Evolutionary conservation across 2,113 vertebrate genomes (phyloP).

Genomic region (Dipodomys spectabilis): DNA sequence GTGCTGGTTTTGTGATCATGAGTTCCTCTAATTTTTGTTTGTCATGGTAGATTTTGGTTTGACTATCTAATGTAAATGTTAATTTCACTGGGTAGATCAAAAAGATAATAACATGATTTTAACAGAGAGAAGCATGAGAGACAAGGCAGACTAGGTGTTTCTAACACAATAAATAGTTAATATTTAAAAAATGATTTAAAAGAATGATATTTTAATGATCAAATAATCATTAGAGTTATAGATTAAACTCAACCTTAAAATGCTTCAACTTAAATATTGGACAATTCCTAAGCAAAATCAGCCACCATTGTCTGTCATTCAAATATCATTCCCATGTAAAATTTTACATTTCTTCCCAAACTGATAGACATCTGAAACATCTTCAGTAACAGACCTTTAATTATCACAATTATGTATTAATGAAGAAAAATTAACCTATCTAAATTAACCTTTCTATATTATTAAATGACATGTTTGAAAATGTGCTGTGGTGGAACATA

Average conservation of each 20-base stretch:
- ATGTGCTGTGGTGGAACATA: constrained; percentile 29
- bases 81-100: background rate
- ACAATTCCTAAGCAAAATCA: constrained; percentile 12
- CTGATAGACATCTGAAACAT: constrained; percentile 46
- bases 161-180: background rate
- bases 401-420: constrained; percentile 59
- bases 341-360: constrained; percentile 28
- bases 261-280: background rate
- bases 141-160: background rate
- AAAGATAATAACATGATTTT: background rate
- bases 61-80: too few species aligned
- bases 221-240: background rate
- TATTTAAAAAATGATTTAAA: background rate
- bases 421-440: constrained; percentile 63
- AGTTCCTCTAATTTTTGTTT: too few species aligned
- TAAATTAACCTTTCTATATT: constrained; percentile 51
- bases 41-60: too few species aligned
- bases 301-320: background rate
- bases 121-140: background rate
- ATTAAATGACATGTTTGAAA: constrained; percentile 43
- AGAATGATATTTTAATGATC: background rate
- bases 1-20: too few species aligned
- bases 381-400: constrained; percentile 46
- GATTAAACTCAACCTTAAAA: background rate
- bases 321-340: background rate